phyloP scores from a whole-genome alignment of 2,888 invertebrate species.

The Allygus modestus region DNA sequence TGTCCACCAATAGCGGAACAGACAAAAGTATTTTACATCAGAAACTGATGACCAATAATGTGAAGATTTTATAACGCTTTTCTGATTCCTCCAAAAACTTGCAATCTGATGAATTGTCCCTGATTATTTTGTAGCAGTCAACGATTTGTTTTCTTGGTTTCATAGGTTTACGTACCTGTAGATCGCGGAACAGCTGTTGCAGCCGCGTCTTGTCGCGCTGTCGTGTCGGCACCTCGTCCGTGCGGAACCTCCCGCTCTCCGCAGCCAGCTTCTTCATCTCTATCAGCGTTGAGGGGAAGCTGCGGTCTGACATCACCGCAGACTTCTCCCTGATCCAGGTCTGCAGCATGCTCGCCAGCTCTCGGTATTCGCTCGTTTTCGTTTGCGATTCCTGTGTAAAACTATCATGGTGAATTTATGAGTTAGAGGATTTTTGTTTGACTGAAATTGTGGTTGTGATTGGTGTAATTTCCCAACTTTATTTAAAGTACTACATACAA shows the following conservation, averaged over 20 bases:
- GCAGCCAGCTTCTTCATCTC: constrained; percentile 97
- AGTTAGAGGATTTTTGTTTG: too few relatives aligned
- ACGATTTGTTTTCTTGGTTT: too few relatives aligned
- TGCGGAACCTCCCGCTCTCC: constrained; percentile 95
- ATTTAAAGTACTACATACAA: too few relatives aligned
- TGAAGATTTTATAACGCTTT: too few relatives aligned
- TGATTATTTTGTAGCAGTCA: too few relatives aligned
- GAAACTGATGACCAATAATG: too few relatives aligned
- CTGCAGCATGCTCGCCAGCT: constrained; percentile 90
- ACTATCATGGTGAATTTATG: neutral
- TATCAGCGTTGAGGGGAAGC: constrained; percentile 92
- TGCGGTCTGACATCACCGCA: constrained; percentile 90
- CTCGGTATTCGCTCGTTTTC: constrained; percentile 93
- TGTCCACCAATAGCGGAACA: too few relatives aligned
- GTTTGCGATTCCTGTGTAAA: constrained; percentile 85
- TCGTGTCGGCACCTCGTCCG: constrained; percentile 94
- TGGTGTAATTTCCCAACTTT: too few relatives aligned
- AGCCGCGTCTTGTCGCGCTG: constrained; percentile 94
- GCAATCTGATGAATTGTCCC: too few relatives aligned
- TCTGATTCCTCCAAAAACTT: too few relatives aligned
- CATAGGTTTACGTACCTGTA: constrained; percentile 83
- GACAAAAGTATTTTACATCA: too few relatives aligned
- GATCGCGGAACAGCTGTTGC: constrained; percentile 89
- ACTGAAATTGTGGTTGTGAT: too few relatives aligned
- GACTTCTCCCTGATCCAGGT: constrained; percentile 96